Evolutionary conservation across 2,113 vertebrate species (phyloP), one percentile per base, ranked within the genome.

Genomic region (Tragelaphus buxtoni): DNA sequence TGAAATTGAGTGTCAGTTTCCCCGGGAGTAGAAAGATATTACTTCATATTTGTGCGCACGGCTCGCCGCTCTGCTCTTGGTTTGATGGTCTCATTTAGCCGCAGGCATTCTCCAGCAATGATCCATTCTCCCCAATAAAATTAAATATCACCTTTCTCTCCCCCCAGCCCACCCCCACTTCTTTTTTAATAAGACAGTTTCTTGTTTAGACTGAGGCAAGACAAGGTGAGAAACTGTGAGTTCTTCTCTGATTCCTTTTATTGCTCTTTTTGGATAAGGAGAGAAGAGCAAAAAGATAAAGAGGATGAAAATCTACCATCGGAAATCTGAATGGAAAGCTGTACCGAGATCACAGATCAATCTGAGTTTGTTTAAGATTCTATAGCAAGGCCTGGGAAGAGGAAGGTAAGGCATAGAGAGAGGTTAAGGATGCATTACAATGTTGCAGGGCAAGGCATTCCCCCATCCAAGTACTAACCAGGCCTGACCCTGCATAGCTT

Each of bases 131-230:
- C 98, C 94, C 98, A 97, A 88, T 98, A 98, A 98, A 98, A 98
- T 98, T 97, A 99, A 98, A 98, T 98, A 98, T 97, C 97, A 97
- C 96, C 98, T 98, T 97, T 98, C 63, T 94, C 47, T 42, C 84
- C 0, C 1, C 0, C 0, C 88, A 82, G 16, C 55, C n/a, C 74
- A 30, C 55, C 9, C 51, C 32, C 12, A 12, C 11, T 30, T 14
- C 4, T 93, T 96, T 60, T 95, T 95, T 84, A 98, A 98, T 99
- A 98, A 98, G 98, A 90, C 65, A 85, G 93, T 94, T 97, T 95
- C 92, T 97, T 97, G 94, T 97, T 98, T 96, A 95, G 86, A 51
- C 82, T 80, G 74, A 93, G 94, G 80, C 1, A 6, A 96, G 84
- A 86, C 92, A 95, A 95, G 63, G 56, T 94, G 85, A 95, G 83